Base-by-base conservation (phyloP, 2,113 vertebrate species). In the Cryptomyrus ogoouensis region DNA sequence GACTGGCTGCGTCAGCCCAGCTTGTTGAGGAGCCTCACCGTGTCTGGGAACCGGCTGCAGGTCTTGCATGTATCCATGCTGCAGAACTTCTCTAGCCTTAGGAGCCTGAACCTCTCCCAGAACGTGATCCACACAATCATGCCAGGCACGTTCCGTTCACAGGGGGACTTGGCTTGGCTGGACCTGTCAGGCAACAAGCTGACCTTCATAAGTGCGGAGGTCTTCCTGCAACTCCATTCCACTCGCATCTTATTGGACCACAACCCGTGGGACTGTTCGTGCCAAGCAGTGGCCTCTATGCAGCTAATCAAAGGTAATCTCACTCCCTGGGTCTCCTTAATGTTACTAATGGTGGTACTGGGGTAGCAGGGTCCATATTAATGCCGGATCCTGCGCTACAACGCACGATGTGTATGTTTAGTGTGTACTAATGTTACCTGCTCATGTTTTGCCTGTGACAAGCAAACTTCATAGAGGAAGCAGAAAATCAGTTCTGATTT, bases 241-340 rank as follows among this genome's bases (percentile, higher is more conserved):
- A 92, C 92, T 52, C 91, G 62, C 88, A 77, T 95, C 70, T 49
- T 53, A 47, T 92, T 96, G 3, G 52, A 92, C 1, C 90, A 91
- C 77, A 96, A 96, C 90, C 96, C 94, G 0, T 97, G 96, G 96
- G 88, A 93, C 90, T 96, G 96, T 42, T 95, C 94, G 1, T 96
- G 95, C 85, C 91, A 88, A 5, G 92, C 93, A 3, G 66, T 91
- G 0, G 93, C 95, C 90, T 95, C 95, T 62, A 92, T 91, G 0
- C 7, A 27, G 3, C 94, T 93, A 84, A 52, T 97, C 0, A 94
- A 90, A 95, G 96, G 96, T 96, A 91, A 90, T 46, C 52, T 53
- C 13, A 19, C 31, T 17, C 74, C 13, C 35, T 42, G 74, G 15
- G 74, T 80, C 74, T 80, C 35, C 74, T 2, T 80, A 80, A 42